phyloP scores from a whole-genome alignment of 2,797 vertebrate genomes.

The Girardinus metallicus region DNA sequence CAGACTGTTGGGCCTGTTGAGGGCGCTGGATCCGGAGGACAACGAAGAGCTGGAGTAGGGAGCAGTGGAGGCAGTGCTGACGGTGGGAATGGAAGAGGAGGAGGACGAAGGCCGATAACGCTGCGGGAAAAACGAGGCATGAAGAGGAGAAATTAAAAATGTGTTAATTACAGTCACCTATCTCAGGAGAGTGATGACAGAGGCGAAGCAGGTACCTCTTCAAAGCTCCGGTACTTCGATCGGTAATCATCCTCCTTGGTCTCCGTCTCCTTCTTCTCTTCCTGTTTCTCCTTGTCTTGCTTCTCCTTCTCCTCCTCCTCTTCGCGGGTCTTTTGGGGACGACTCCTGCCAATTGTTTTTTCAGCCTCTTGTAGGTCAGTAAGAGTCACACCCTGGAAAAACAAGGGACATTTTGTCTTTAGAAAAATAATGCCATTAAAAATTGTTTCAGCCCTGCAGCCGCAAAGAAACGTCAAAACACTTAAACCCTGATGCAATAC shows the following conservation, averaged over 20 bases:
- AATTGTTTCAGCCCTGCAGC: not conserved
- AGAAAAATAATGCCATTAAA: not conserved
- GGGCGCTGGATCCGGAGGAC: conserved; percentile 86
- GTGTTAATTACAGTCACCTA: not conserved
- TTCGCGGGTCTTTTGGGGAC: conserved; percentile 86
- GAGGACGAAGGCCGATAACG: conserved; percentile 87
- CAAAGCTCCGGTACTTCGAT: conserved; percentile 90
- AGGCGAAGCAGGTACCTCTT: conserved; percentile 85
- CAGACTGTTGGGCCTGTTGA: conserved; percentile 95
- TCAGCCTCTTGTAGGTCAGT: conserved; percentile 99
- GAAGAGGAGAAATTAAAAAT: not conserved
- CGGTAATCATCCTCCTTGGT: conserved; percentile 94
- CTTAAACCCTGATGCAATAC: not conserved
- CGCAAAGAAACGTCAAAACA: not conserved
- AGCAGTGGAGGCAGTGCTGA: conserved; percentile 81
- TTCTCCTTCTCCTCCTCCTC: conserved; percentile 90
- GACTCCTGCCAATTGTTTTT: conserved; percentile 95
- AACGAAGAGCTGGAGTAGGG: conserved; percentile 84
- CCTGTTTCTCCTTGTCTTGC: conserved; percentile 89
- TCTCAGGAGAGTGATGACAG: not conserved
- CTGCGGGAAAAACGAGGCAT: conserved; percentile 57
- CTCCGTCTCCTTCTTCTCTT: conserved; percentile 95
- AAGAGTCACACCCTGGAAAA: conserved; percentile 90
- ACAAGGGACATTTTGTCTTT: not conserved
- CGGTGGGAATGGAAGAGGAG: conserved; percentile 83